Conservation (phyloP, 2,797 vertebrate species). For the Platyrinchus mystaceus region DNA sequence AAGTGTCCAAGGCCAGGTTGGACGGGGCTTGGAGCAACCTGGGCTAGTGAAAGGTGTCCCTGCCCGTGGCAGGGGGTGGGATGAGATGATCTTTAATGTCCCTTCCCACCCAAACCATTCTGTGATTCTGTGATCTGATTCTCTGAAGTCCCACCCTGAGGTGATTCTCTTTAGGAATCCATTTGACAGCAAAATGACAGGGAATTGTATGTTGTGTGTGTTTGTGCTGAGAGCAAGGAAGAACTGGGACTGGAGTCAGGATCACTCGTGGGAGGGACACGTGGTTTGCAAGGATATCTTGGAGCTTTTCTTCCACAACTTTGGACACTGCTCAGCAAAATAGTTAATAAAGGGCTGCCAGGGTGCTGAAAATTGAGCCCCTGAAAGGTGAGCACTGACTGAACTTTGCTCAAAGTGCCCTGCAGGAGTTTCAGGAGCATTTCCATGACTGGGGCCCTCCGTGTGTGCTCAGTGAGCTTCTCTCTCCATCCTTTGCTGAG, state of each 20-base stretch:
- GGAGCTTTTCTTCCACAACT: background rate
- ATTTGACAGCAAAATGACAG: background rate
- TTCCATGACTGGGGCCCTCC: background rate
- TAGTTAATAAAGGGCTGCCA: background rate
- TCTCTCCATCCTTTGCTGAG: slow-evolving; percentile 23
- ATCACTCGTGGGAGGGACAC: background rate
- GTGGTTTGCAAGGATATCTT: background rate
- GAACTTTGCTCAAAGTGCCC: background rate
- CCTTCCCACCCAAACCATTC: background rate
- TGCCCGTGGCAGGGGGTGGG: background rate
- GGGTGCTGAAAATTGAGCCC: background rate
- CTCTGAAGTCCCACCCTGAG: background rate
- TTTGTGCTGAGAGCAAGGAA: background rate
- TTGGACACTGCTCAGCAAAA: background rate
- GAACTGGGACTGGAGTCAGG: background rate
- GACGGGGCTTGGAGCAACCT: rapidly evolving
- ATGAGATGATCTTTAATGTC: background rate
- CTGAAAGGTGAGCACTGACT: background rate
- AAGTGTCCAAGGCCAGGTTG: background rate
- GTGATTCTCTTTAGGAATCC: background rate
- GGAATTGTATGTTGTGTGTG: background rate
- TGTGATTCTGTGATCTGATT: background rate
- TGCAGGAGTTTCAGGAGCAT: background rate
- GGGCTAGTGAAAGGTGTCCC: background rate
- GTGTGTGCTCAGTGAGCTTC: background rate